A percentile compares a stretch with the other conserved stretches of the same genome.
These are phyloP conservation scores for Semotilus atromaculatus DNA, from an alignment of 2,797 vertebrate species.

Conservation along the genomic window DNA sequence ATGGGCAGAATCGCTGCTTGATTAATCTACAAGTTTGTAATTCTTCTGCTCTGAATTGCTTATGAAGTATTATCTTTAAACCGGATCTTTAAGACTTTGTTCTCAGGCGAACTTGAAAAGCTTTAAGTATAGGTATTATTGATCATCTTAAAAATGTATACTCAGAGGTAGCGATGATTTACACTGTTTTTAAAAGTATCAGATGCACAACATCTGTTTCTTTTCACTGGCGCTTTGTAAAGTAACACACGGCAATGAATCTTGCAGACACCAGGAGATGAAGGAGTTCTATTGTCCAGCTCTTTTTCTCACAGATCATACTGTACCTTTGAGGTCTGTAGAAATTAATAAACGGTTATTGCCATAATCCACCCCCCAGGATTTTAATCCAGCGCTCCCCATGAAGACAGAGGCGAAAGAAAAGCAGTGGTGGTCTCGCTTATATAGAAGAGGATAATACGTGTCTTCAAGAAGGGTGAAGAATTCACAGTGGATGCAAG, in stretches of 20 bases:
- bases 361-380: constrained; percentile 62
- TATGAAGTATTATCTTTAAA: constrained; percentile 40
- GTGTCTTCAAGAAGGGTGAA: constrained; percentile 49
- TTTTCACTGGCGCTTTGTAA: constrained; percentile 32
- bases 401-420: constrained; percentile 36
- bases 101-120: constrained; percentile 27
- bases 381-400: constrained; percentile 56
- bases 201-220: constrained; percentile 47
- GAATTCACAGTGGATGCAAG: constrained; percentile 52
- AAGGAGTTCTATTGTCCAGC: constrained; percentile 38
- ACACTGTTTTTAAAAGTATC: constrained; percentile 48
- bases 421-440: constrained; percentile 52
- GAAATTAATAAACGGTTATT: constrained; percentile 62
- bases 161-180: constrained; percentile 34
- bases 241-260: constrained; percentile 43
- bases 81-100: constrained; percentile 44
- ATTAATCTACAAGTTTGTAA: constrained; percentile 35
- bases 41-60: constrained; percentile 6
- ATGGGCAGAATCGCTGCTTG: constrained; percentile 10
- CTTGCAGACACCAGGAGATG: constrained; percentile 42
- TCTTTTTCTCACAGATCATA: constrained; percentile 50
- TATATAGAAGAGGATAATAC: constrained; percentile 51
- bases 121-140: constrained; percentile 28
- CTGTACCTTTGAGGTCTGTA: constrained; percentile 53
- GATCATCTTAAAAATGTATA: constrained; percentile 40